Evolutionary conservation across 2,888 invertebrate species (phyloP), one percentile per base, ranked within the genome.

Genomic region (Eupeodes luniger): DNA sequence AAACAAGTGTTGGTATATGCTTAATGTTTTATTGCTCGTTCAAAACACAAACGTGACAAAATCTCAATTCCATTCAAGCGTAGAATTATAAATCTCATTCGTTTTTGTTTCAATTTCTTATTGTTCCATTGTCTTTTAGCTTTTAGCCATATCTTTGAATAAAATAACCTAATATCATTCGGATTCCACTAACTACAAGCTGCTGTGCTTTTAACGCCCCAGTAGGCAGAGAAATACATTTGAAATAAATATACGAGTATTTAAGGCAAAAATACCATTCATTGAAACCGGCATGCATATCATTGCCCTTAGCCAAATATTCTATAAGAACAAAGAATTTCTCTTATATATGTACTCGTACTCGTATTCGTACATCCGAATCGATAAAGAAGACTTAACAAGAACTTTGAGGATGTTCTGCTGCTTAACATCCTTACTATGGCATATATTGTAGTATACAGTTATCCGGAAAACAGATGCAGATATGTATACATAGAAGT

Each of bases 231-330:
- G 16, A 61, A 81, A 76, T 70, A 76, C 69, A 69, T 70, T 55
- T 36, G 62, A 51, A 70, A 64, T 49, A 85, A 27, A 27, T 2
- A 27, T 27, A 27, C 27, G 27, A 27, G 27, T 76, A 76, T 75
- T 75, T 62, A 47, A 40, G 6, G 7, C 61, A 67, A 64, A 40
- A 81, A 53, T 76, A 64, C 75, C 64, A 76, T 34, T n/a, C 55
- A 55, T 76, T 70, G 77, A 77, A 55, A 64, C 62, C 77, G 77
- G 64, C 53, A 77, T 77, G 53, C 53, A 77, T 77, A 47, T 66
- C 66, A 70, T 57, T 47, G 61, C 51, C 76, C 27, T 36, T 66
- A 66, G 67, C 44, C 40, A 70, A 51, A 77, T 36, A 70, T 51
- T 75, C 14, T 67, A 10, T 49, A 49, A 2, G 27, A 6, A 59